Evolutionary conservation across 2,113 vertebrate genomes (phyloP).

Genomic region (Brachirus orientalis): DNA sequence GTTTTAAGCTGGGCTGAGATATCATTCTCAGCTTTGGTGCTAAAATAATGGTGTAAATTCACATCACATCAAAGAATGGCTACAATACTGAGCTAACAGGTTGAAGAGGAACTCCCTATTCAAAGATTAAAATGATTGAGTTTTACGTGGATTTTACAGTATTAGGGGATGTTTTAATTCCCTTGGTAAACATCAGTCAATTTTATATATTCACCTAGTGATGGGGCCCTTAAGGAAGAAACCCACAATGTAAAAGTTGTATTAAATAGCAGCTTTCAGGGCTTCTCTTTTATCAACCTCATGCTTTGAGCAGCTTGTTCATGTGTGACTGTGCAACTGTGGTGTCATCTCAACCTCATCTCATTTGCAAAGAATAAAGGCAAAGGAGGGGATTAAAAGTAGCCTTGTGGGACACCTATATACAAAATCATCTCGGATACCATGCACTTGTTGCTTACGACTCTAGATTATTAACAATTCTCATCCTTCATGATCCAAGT

Average conservation of each 20-base stretch:
- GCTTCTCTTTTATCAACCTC: conserved; percentile 4
- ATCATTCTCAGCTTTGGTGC: too few species aligned
- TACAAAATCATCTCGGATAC: conserved; percentile 30
- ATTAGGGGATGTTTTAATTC: neutral
- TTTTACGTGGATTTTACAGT: neutral
- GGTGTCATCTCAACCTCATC: conserved; percentile 12
- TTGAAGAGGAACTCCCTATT: neutral
- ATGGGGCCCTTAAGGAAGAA: neutral
- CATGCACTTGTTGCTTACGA: too few species aligned
- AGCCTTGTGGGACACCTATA: conserved; percentile 26
- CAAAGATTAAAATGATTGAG: neutral
- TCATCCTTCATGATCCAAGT: too few species aligned
- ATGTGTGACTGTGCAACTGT: conserved; percentile 8
- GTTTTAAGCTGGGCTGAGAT: too few species aligned
- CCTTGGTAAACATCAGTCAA: neutral
- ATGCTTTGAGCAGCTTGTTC: neutral
- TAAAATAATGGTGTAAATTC: too few species aligned
- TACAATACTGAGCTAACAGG: too few species aligned
- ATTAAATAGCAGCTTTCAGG: conserved; percentile 9
- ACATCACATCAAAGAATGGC: too few species aligned
- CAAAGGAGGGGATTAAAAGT: conserved; percentile 15
- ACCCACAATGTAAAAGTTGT: conserved; percentile 9
- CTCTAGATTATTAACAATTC: too few species aligned
- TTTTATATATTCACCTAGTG: neutral
- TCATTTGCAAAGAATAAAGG: conserved; percentile 22